Conservation (phyloP, 2,797 vertebrate genomes). For the Clarias platycephalus region DNA sequence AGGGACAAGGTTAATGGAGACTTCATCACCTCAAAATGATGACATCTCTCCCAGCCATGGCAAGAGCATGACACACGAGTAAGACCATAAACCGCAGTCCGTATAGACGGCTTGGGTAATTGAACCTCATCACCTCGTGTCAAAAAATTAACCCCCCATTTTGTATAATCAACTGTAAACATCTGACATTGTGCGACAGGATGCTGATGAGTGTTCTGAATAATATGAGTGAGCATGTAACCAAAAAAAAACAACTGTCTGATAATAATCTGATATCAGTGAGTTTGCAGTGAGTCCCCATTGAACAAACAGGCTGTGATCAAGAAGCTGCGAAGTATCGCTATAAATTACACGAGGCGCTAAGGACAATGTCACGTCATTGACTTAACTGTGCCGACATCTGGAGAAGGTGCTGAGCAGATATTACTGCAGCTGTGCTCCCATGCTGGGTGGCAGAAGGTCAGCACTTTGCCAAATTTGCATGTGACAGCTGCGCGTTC, state of each 20-base stretch:
- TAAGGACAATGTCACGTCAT: conserved; percentile 52
- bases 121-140: conserved; percentile 66
- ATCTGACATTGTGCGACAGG: conserved; percentile 23
- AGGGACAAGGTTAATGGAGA: conserved; percentile 86
- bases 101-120: conserved; percentile 86
- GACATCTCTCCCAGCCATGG: conserved; percentile 51
- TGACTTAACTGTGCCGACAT: conserved; percentile 47
- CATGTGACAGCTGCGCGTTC: conserved; percentile 47
- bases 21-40: conserved; percentile 74
- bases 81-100: conserved; percentile 82
- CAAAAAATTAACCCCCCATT: conserved; percentile 26
- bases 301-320: conserved; percentile 38
- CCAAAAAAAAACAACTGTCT: neutral
- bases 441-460: conserved; percentile 45
- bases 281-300: conserved; percentile 17
- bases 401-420: conserved; percentile 54
- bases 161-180: conserved; percentile 15
- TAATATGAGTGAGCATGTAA: conserved; percentile 27
- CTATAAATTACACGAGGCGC: conserved; percentile 43
- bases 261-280: conserved; percentile 10
- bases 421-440: conserved; percentile 41
- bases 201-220: conserved; percentile 31
- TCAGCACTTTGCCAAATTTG: conserved; percentile 48
- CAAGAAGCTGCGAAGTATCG: conserved; percentile 34
- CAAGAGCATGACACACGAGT: conserved; percentile 76